These are phyloP conservation scores for Pitta sordida DNA, from an alignment of 2,113 vertebrate species.

Conservation along the genomic window DNA sequence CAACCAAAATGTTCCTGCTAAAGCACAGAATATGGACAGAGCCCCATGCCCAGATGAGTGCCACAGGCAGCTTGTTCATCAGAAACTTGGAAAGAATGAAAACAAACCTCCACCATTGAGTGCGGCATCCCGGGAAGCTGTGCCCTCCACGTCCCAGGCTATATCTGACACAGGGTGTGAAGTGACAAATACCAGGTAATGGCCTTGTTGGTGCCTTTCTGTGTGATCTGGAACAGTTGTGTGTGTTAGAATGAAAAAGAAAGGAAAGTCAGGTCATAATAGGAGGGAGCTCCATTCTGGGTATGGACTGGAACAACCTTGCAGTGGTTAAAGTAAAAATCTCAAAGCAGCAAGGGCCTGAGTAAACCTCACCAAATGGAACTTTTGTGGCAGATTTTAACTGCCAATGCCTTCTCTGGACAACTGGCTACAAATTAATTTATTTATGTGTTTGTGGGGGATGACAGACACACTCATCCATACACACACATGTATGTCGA, in stretches of 20 bases:
- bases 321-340: neutral
- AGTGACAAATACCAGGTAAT: constrained; percentile 61
- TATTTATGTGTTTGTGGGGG: neutral
- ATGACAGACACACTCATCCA: neutral
- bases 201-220: neutral
- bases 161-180: neutral
- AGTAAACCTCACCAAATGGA: neutral
- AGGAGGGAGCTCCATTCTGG: neutral
- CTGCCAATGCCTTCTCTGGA: neutral
- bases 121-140: neutral
- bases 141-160: constrained; percentile 6
- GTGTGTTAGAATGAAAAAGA: neutral
- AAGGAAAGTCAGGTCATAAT: neutral
- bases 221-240: neutral
- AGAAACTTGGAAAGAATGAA: neutral
- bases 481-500: rapidly evolving
- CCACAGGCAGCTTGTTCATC: neutral
- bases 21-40: neutral
- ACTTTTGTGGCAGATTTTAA: neutral
- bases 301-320: neutral
- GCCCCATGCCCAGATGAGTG: neutral
- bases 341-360: neutral
- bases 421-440: neutral
- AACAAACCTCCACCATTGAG: neutral
- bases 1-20: neutral